A percentile compares a stretch with the other conserved stretches of the same genome.
phyloP scores from a whole-genome alignment of 2,797 vertebrate genomes.

The Pygocentrus nattereri region DNA sequence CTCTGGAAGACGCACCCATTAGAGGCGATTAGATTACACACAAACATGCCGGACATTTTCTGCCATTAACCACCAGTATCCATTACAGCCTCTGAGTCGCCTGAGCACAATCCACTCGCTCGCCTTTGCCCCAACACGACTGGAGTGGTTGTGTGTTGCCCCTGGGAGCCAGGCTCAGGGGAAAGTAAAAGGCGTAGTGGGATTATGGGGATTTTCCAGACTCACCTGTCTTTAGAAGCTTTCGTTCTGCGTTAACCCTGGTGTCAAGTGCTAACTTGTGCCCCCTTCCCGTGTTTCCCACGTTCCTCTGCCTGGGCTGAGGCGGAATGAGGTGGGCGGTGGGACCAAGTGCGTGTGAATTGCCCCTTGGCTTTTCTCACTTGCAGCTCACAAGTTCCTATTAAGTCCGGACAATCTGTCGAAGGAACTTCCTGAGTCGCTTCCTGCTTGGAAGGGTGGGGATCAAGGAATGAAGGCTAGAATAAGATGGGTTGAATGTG shows the following conservation, averaged over 20 bases:
- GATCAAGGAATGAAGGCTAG: constrained; percentile 54
- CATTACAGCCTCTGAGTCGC: constrained; percentile 48
- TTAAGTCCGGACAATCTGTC: constrained; percentile 69
- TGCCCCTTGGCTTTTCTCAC: constrained; percentile 58
- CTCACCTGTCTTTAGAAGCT: constrained; percentile 26
- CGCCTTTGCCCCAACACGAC: constrained; percentile 1
- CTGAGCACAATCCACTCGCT: neutral
- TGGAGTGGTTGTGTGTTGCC: neutral
- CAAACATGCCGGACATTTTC: constrained; percentile 52
- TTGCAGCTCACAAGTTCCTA: constrained; percentile 31
- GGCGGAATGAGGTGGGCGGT: neutral
- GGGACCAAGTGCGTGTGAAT: constrained; percentile 55
- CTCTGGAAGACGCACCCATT: constrained; percentile 64
- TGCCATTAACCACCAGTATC: constrained; percentile 62
- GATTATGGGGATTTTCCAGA: constrained; percentile 27
- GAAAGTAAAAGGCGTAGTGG: constrained; percentile 3
- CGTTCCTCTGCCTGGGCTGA: constrained; percentile 9
- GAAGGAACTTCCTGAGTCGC: constrained; percentile 67
- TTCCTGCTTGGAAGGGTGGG: constrained; percentile 71
- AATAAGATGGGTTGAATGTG: constrained; percentile 43
- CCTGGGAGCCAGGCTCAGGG: neutral
- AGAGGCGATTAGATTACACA: constrained; percentile 64
- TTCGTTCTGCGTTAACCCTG: constrained; percentile 14
- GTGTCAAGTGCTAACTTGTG: constrained; percentile 5
- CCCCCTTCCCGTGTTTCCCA: constrained; percentile 37